A percentile compares a stretch with the other conserved stretches of the same genome.
Conservation (phyloP, 2,888 invertebrate genomes). For the Micoletzkya japonica region DNA sequence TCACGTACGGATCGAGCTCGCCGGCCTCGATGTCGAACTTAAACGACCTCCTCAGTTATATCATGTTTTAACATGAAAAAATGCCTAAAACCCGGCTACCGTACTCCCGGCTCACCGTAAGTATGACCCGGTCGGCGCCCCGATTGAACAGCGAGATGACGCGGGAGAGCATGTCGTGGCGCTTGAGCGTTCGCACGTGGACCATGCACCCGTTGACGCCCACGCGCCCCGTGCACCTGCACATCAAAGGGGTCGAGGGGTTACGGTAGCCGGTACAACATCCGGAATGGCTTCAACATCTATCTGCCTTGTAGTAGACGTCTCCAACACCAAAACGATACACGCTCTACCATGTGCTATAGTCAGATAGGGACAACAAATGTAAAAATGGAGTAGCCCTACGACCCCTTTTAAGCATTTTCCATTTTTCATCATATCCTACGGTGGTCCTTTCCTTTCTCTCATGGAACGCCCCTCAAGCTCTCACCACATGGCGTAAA, state of each 20-base stretch:
- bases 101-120: too few species aligned
- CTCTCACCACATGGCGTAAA: conserved; percentile 19
- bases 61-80: neutral
- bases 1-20: conserved; percentile 89
- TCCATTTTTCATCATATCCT: neutral
- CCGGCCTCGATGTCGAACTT: conserved; percentile 69
- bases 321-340: neutral
- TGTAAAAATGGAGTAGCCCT: neutral
- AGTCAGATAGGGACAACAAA: neutral
- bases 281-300: too few species aligned
- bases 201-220: conserved; percentile 80
- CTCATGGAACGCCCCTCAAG: neutral
- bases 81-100: neutral
- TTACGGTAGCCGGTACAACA: too few species aligned
- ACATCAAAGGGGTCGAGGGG: too few species aligned
- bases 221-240: conserved; percentile 44
- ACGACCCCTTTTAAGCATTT: neutral
- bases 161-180: conserved; percentile 90
- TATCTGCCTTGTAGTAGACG: too few species aligned
- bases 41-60: neutral
- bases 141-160: conserved; percentile 83
- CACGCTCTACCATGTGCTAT: neutral
- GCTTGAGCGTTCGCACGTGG: conserved; percentile 88
- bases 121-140: conserved; percentile 79
- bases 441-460: neutral